Evolutionary conservation across 2,797 vertebrate species (phyloP), one percentile per base, ranked within the genome.

Genomic region (Xyrichtys novacula): DNA sequence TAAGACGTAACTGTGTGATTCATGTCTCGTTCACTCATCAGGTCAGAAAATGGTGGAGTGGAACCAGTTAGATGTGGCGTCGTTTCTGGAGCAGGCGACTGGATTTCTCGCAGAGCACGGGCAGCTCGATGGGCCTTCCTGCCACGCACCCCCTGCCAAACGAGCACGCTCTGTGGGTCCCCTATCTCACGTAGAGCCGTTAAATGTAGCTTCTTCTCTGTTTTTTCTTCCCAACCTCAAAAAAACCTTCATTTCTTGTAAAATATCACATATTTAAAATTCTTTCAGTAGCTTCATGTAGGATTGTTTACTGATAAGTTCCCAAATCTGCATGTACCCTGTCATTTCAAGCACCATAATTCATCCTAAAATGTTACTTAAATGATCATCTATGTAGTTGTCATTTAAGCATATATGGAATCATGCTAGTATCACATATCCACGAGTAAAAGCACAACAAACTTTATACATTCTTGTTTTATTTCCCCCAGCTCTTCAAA

Each of bases 21-120:
- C 15, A 36, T 63, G 57, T 32, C 7, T 4, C 47, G 15, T 52
- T 71, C 4, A 17, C 36, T 67, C 32, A 99, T 39, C 16, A 99
- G 98, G 98, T 85, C 97, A 99, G 88, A 99, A 99, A 84, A 95
- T 99, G 84, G 96, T 99, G 82, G 98, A 99, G 88, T 99, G 97
- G 97, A 98, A 98, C 87, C 95, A 99, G 83, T 90, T 99, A 70
- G 98, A 99, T 20, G 97, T 97, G 78, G 91, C 96, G 14, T 98
- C 98, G 12, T 99, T 99, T 87, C 85, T 99, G 92, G 98, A 99
- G 89, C 98, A 98, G 92, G 95, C 97, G 46, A 96, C 95, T 0
- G 96, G 97, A 73, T 99, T 99, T 92, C 93, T 99, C 84, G 94
- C 96, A 10, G 97, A 99, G 86, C 98, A 99, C 1, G 98, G 98